Evolutionary conservation across 2,888 invertebrate species (phyloP).

Genomic region (Zygogramma bicolorata): DNA sequence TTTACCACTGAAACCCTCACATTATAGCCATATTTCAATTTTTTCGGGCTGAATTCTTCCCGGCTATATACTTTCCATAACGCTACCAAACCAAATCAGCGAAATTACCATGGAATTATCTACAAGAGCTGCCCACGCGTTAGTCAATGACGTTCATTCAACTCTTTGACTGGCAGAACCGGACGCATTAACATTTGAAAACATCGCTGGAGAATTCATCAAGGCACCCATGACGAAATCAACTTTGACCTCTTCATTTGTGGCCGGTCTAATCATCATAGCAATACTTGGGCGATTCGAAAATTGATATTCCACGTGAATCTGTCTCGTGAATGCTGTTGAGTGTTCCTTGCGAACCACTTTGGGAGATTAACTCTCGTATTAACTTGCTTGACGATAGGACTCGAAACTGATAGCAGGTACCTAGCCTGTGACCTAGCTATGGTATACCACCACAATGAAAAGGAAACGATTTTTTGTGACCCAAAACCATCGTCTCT

Average conservation of each 20-base stretch:
- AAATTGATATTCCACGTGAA: background rate
- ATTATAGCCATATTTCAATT: too few species aligned
- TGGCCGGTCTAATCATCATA: background rate
- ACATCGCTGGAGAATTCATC: slow-evolving; percentile 22
- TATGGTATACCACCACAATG: background rate
- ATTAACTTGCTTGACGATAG: background rate
- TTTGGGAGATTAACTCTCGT: background rate
- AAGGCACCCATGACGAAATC: slow-evolving; percentile 14
- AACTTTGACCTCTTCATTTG: slow-evolving; percentile 18
- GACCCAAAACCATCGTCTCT: too few species aligned
- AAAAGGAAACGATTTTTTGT: background rate
- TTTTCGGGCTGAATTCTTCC: too few species aligned
- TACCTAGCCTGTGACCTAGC: too few species aligned
- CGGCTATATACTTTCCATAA: background rate
- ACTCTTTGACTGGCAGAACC: slow-evolving; percentile 19
- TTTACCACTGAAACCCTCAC: too few species aligned
- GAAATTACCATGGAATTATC: slow-evolving; percentile 4
- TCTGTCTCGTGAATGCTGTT: background rate
- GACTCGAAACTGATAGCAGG: background rate
- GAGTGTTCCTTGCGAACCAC: background rate
- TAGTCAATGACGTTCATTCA: slow-evolving; percentile 33
- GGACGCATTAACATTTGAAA: slow-evolving; percentile 29
- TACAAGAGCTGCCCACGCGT: slow-evolving; percentile 1
- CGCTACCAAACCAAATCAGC: background rate
- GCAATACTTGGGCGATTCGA: background rate